Percentiles rank a stretch among this genome's conserved stretches.
These are phyloP conservation scores for Oligia fasciuncula DNA, from an alignment of 2,888 invertebrate genomes.

Conservation along the genomic window DNA sequence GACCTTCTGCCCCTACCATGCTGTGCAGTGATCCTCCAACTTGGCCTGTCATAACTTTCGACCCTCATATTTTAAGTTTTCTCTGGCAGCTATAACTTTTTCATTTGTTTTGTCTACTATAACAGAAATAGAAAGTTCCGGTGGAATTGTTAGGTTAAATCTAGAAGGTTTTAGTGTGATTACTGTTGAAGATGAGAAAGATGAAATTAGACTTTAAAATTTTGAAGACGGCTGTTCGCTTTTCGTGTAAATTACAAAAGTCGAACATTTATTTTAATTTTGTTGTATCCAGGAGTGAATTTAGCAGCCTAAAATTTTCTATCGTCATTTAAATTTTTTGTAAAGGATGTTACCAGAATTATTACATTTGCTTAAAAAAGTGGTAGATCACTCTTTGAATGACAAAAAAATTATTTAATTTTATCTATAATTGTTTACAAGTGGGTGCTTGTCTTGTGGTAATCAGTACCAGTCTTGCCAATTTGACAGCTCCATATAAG, in stretches of 20 bases:
- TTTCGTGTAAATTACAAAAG: slow-evolving; percentile 30
- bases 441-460: no score
- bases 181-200: slow-evolving; percentile 25
- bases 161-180: slow-evolving; percentile 40
- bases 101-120: slow-evolving; percentile 60
- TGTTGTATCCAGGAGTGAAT: neutral
- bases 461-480: no score
- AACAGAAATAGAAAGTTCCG: slow-evolving; percentile 48
- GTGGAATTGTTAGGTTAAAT: slow-evolving; percentile 35
- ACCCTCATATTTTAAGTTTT: slow-evolving; percentile 69
- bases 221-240: slow-evolving; percentile 29
- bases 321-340: neutral
- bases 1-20: neutral
- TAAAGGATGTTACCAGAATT: no score
- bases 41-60: slow-evolving; percentile 66
- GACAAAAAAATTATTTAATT: no score
- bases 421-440: no score
- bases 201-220: slow-evolving; percentile 39
- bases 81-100: slow-evolving; percentile 61
- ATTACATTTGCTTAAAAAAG: neutral
- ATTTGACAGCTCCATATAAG: no score
- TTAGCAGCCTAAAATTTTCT: neutral
- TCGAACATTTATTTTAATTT: slow-evolving; percentile 20
- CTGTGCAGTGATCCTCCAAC: neutral
- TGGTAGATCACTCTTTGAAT: no score